These are phyloP conservation scores for Orchestes rusci DNA, from an alignment of 2,888 invertebrate genomes.

Conservation along the genomic window DNA sequence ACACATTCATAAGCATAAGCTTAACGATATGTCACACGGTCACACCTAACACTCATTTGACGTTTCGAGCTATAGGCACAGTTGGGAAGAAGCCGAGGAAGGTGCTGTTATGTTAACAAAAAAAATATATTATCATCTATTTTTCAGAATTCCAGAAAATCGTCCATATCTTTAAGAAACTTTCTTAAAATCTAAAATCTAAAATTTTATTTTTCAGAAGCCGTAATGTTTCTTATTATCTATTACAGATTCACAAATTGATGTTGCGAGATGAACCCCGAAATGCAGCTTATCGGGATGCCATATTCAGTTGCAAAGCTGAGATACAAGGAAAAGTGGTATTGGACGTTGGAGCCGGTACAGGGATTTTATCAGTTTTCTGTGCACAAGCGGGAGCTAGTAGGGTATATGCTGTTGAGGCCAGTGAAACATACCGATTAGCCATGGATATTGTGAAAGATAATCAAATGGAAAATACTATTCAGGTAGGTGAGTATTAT, in stretches of 20 bases:
- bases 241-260: conserved; percentile 68
- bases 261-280: conserved; percentile 74
- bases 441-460: conserved; percentile 61
- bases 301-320: conserved; percentile 61
- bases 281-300: conserved; percentile 71
- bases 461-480: conserved; percentile 58
- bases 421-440: conserved; percentile 60
- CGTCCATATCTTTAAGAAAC: too few species aligned
- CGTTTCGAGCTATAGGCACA: too few species aligned
- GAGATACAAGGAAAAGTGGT: conserved; percentile 72
- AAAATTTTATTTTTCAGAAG: too few species aligned
- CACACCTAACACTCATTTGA: too few species aligned
- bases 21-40: too few species aligned
- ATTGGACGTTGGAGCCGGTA: conserved; percentile 81
- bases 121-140: too few species aligned
- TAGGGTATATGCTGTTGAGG: conserved; percentile 80
- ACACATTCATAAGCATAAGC: too few species aligned
- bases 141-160: too few species aligned
- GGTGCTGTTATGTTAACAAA: too few species aligned
- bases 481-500: conserved; percentile 51
- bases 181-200: too few species aligned
- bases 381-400: conserved; percentile 87
- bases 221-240: too few species aligned
- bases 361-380: conserved; percentile 83
- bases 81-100: too few species aligned